Conservation (phyloP, 2,113 vertebrate species). For the Heteronetta atricapilla region DNA sequence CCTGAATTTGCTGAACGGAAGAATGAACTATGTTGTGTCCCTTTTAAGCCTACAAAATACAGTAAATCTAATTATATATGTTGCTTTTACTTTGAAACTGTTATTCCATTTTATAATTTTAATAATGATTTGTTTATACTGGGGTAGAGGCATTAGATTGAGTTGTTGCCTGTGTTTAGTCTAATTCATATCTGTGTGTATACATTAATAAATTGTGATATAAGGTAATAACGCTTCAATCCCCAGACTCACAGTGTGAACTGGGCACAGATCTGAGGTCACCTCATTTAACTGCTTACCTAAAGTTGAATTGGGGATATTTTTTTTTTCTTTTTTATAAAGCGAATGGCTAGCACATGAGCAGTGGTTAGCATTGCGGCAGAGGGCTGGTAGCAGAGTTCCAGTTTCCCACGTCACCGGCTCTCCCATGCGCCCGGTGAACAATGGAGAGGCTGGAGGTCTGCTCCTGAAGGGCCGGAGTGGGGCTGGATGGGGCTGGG, state of each 20-base stretch:
- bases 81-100: slow-evolving; percentile 74
- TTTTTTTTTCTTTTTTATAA: not conserved
- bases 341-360: rapidly evolving
- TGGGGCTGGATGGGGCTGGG: not conserved
- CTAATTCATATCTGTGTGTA: slow-evolving; percentile 65
- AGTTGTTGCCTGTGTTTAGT: slow-evolving; percentile 63
- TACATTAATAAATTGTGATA: slow-evolving; percentile 54
- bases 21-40: slow-evolving; percentile 63
- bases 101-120: slow-evolving; percentile 72
- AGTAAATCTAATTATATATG: slow-evolving; percentile 77
- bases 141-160: slow-evolving; percentile 59
- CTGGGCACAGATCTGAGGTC: not conserved
- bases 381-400: not conserved
- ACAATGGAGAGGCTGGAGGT: not conserved
- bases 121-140: slow-evolving; percentile 76
- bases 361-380: not conserved
- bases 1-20: slow-evolving; percentile 70
- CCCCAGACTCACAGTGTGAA: not conserved
- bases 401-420: not conserved
- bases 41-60: slow-evolving; percentile 69
- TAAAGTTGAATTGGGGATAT: not conserved
- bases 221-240: slow-evolving; percentile 17
- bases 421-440: rapidly evolving
- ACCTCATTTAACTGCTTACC: not conserved
- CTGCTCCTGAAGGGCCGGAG: not conserved